Percentiles rank a stretch among this genome's conserved stretches.
Evolutionary conservation across 2,888 invertebrate genomes (phyloP).

Genomic region (Linnaemya tessellans): DNA sequence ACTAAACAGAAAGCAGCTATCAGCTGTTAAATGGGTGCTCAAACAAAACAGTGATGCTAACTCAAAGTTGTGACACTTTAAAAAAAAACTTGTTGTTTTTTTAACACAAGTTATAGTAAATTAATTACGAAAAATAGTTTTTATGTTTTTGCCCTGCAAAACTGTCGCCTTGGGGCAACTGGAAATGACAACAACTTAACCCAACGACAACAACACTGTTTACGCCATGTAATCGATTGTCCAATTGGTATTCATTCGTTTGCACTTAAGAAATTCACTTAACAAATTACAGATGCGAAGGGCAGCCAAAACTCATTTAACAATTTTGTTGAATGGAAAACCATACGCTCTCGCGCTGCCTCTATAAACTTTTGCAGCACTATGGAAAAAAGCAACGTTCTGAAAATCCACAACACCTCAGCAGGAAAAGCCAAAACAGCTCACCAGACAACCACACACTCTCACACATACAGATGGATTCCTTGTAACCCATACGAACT

Average conservation of each 20-base stretch:
- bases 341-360: neutral
- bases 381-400: neutral
- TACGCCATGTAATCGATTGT: slow-evolving; percentile 77
- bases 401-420: slow-evolving; percentile 28
- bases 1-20: too few relatives aligned
- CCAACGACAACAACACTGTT: slow-evolving; percentile 74
- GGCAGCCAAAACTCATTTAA: slow-evolving; percentile 47
- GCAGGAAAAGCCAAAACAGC: slow-evolving; percentile 45
- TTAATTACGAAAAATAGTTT: slow-evolving; percentile 51
- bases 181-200: slow-evolving; percentile 72
- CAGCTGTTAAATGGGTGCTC: too few relatives aligned
- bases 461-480: slow-evolving; percentile 16
- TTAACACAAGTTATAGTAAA: slow-evolving; percentile 18
- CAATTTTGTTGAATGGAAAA: slow-evolving; percentile 31
- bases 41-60: too few relatives aligned
- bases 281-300: slow-evolving; percentile 84
- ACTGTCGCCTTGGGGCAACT: slow-evolving; percentile 8
- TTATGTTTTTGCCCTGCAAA: slow-evolving; percentile 12
- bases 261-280: slow-evolving; percentile 80
- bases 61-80: too few relatives aligned
- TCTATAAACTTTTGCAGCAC: neutral
- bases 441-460: slow-evolving; percentile 27
- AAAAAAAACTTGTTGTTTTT: too few relatives aligned
- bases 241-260: slow-evolving; percentile 39
- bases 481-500: slow-evolving; percentile 1